A percentile compares a stretch with the other conserved stretches of the same genome.
Conservation (phyloP, 2,113 vertebrate species). For the Callopanchax toddi region DNA sequence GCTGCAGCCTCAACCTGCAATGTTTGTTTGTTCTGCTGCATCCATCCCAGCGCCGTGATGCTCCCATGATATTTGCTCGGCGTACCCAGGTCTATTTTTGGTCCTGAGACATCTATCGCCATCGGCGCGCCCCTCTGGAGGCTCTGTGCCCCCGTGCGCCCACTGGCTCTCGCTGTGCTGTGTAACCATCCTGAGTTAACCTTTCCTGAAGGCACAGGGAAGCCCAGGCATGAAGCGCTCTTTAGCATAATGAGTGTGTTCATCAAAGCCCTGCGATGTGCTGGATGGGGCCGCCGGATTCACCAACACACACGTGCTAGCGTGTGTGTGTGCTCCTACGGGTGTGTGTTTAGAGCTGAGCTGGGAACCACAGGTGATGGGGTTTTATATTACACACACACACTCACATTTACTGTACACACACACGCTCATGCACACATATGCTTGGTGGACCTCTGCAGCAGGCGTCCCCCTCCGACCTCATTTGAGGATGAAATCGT, state of each 20-base stretch:
- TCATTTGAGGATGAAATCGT: constrained; percentile 90
- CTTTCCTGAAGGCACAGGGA: constrained; percentile 84
- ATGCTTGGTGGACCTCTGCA: constrained; percentile 69
- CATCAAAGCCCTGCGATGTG: constrained; percentile 80
- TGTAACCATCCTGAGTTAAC: constrained; percentile 85
- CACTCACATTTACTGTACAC: constrained; percentile 11
- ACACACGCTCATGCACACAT: constrained; percentile 30
- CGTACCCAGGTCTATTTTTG: constrained; percentile 60
- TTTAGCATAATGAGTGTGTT: constrained; percentile 88
- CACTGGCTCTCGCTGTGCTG: constrained; percentile 77
- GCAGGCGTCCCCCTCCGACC: constrained; percentile 72
- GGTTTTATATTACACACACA: constrained; percentile 78
- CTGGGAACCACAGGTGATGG: constrained; percentile 83
- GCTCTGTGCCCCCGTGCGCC: constrained; percentile 52
- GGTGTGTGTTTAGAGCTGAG: constrained; percentile 72
- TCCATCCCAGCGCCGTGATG: constrained; percentile 57
- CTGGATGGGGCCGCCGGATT: constrained; percentile 68
- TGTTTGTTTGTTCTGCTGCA: constrained; percentile 49
- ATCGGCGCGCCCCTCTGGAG: constrained; percentile 44
- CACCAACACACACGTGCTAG: constrained; percentile 46
- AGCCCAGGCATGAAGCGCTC: constrained; percentile 80
- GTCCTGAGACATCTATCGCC: constrained; percentile 65
- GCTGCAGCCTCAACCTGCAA: constrained; percentile 27
- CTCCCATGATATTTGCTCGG: constrained; percentile 68
- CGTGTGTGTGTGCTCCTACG: constrained; percentile 16